Evolutionary conservation across 2,888 invertebrate species (phyloP).

Genomic region (Drosophila kanekoi): DNA sequence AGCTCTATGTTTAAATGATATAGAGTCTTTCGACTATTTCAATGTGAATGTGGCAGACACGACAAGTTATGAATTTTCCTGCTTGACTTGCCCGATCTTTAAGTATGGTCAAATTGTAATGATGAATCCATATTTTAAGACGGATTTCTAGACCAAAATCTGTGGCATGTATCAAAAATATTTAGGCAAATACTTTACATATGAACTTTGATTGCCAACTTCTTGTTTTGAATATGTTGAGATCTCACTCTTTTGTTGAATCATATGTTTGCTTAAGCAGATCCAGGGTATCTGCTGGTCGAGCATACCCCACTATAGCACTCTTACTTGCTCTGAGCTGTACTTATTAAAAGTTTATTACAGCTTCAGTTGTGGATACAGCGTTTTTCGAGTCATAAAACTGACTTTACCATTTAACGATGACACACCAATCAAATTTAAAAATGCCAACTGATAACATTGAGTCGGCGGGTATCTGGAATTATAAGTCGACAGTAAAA

Average conservation of each 20-base stretch:
- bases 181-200: too few species aligned
- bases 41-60: constrained; percentile 1
- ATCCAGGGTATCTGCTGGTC: too few species aligned
- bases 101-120: too few species aligned
- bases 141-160: too few species aligned
- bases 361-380: constrained; percentile 7
- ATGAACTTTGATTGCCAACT: too few species aligned
- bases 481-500: constrained; percentile 42
- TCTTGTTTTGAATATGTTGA: too few species aligned
- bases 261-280: too few species aligned
- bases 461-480: constrained; percentile 31
- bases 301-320: too few species aligned
- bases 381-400: constrained; percentile 57
- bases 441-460: constrained; percentile 65
- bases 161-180: too few species aligned
- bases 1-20: constrained; percentile 12
- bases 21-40: constrained; percentile 11
- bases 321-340: neutral
- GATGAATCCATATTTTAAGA: too few species aligned
- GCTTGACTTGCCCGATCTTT: neutral
- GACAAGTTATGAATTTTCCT: neutral
- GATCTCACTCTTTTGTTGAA: too few species aligned
- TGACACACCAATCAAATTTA: constrained; percentile 72
- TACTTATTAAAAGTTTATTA: constrained; percentile 20
- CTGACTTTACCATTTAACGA: constrained; percentile 63